Conservation (phyloP, 2,888 invertebrate genomes). For the Mechanitis mazaeus region DNA sequence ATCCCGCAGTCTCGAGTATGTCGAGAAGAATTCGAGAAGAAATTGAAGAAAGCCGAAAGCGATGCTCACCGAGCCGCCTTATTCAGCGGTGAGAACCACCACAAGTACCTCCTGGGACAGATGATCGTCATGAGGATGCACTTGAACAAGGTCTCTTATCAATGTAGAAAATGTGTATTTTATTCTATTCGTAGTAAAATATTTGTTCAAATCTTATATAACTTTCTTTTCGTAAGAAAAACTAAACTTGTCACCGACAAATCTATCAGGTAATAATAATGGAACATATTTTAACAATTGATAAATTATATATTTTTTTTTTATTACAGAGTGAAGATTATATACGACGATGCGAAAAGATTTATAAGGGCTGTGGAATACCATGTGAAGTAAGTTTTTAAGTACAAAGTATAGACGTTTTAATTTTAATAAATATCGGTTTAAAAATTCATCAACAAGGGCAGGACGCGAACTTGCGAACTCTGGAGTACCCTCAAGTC, state of each 20-base stretch:
- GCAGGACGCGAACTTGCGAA: too few relatives aligned
- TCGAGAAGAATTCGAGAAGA: conserved; percentile 38
- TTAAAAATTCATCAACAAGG: too few relatives aligned
- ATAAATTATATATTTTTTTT: conserved; percentile 7
- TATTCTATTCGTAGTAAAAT: too few relatives aligned
- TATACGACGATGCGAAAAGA: conserved; percentile 50
- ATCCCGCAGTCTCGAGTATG: conserved; percentile 47
- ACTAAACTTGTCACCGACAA: too few relatives aligned
- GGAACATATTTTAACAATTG: not conserved
- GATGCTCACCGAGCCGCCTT: conserved; percentile 51
- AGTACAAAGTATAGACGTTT: too few relatives aligned
- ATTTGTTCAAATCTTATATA: too few relatives aligned
- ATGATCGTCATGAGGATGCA: conserved; percentile 69
- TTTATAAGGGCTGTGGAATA: conserved; percentile 45
- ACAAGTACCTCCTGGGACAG: conserved; percentile 64
- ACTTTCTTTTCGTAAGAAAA: too few relatives aligned
- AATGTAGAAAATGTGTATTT: too few relatives aligned
- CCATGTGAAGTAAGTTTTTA: conserved; percentile 53
- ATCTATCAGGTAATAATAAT: too few relatives aligned
- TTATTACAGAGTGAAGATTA: conserved; percentile 63
- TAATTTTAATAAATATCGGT: too few relatives aligned
- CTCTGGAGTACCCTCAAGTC: too few relatives aligned
- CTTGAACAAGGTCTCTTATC: conserved; percentile 54
- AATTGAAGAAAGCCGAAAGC: conserved; percentile 45
- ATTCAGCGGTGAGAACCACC: conserved; percentile 61